Percentiles rank a stretch among this genome's conserved stretches.
Conservation (phyloP, 2,797 vertebrate species). For the Dendrocincla fuliginosa region DNA sequence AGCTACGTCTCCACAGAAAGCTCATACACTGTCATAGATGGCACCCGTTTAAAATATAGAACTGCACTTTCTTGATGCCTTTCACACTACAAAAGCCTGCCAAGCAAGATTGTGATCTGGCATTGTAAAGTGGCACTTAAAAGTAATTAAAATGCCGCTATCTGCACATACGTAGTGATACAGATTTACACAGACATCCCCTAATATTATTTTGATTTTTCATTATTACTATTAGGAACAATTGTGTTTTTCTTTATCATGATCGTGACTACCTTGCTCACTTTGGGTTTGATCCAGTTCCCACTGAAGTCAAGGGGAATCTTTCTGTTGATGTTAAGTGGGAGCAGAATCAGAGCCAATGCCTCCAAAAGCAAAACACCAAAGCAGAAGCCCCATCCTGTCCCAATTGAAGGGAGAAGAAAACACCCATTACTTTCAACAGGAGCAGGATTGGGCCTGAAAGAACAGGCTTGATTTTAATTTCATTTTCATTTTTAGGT, state of each 20-base stretch:
- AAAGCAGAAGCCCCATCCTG: conserved; percentile 50
- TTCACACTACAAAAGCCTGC: background rate
- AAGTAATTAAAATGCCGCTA: conserved; percentile 57
- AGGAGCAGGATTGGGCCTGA: conserved; percentile 61
- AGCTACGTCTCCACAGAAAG: conserved; percentile 13
- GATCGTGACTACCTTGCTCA: conserved; percentile 76
- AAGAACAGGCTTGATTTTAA: conserved; percentile 58
- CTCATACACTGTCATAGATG: conserved; percentile 18
- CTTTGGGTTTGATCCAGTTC: conserved; percentile 55
- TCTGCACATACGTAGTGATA: conserved; percentile 39
- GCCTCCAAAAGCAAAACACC: conserved; percentile 10
- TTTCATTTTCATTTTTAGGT: conserved; percentile 73
- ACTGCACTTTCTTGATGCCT: background rate
- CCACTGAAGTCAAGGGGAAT: conserved; percentile 57
- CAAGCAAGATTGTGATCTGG: conserved; percentile 21
- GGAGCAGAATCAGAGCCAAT: conserved; percentile 54
- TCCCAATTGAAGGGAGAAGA: conserved; percentile 56
- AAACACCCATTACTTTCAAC: conserved; percentile 52
- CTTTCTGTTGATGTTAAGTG: conserved; percentile 31
- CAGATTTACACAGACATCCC: conserved; percentile 48
- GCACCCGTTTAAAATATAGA: conserved; percentile 3
- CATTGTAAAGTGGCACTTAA: conserved; percentile 6
- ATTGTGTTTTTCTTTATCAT: conserved; percentile 73
- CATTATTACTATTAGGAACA: conserved; percentile 19
- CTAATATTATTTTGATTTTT: conserved; percentile 72